These are phyloP conservation scores for Myxocyprinus asiaticus DNA, from an alignment of 2,113 vertebrate species.

Conservation along the genomic window DNA sequence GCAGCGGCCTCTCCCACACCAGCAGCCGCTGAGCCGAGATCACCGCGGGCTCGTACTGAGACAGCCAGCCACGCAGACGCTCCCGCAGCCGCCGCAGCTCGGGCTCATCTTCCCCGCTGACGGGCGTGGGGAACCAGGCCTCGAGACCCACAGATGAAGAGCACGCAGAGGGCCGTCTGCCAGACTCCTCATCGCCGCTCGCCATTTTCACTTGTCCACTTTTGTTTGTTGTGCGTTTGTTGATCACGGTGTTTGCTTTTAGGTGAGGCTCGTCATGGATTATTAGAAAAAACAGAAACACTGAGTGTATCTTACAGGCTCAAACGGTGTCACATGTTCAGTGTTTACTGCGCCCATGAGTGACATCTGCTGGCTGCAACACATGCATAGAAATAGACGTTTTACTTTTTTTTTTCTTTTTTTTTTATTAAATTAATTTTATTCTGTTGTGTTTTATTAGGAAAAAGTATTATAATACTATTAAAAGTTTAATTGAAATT, in stretches of 20 bases:
- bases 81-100: constrained; percentile 76
- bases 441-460: no score
- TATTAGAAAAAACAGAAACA: constrained; percentile 32
- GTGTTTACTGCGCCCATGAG: constrained; percentile 64
- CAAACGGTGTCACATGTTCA: constrained; percentile 67
- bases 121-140: constrained; percentile 71
- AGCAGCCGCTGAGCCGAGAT: constrained; percentile 83
- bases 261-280: constrained; percentile 27
- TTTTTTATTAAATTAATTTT: no score
- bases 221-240: constrained; percentile 38
- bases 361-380: constrained; percentile 33
- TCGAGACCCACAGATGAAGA: constrained; percentile 64
- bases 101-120: constrained; percentile 58
- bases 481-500: no score
- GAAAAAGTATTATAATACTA: no score
- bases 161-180: no score
- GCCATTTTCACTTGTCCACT: constrained; percentile 71
- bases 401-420: no score
- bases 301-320: constrained; percentile 37
- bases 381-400: no score
- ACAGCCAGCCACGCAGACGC: constrained; percentile 80
- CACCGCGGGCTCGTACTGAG: constrained; percentile 78
- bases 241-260: constrained; percentile 12
- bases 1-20: constrained; percentile 93
- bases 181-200: constrained; percentile 72